phyloP scores from a whole-genome alignment of 2,113 vertebrate species.

The Phycodurus eques region DNA sequence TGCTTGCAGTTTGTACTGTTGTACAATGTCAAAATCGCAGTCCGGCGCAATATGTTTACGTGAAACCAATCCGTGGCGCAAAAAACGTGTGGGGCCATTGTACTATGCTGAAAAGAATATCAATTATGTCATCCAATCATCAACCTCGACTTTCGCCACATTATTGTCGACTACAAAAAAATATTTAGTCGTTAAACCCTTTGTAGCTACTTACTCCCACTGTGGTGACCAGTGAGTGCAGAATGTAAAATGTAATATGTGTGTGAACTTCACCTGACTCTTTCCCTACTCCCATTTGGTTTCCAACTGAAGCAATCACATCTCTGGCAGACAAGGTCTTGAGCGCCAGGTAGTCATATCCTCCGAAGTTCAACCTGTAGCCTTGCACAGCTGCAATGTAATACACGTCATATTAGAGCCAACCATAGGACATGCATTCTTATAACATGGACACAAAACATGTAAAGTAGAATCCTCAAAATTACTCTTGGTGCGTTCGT shows the following conservation, averaged over 20 bases:
- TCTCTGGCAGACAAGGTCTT: slow-evolving; percentile 89
- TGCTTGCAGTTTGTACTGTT: not conserved
- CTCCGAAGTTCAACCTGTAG: slow-evolving; percentile 88
- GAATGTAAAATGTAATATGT: not conserved
- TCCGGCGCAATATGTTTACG: too few species aligned
- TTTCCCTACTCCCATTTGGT: slow-evolving; percentile 98
- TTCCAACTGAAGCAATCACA: slow-evolving; percentile 87
- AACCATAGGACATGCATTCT: not conserved
- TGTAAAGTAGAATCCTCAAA: not conserved
- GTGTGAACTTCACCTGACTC: slow-evolving; percentile 88
- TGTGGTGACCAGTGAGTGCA: not conserved
- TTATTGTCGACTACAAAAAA: not conserved
- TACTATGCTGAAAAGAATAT: too few species aligned
- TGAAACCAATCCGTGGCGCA: too few species aligned
- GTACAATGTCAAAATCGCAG: too few species aligned
- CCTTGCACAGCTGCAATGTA: slow-evolving; percentile 85
- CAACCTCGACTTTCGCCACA: not conserved
- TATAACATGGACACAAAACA: not conserved
- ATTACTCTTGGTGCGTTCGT: slow-evolving; percentile 88
- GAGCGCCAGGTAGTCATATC: slow-evolving; percentile 93
- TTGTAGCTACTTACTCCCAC: not conserved
- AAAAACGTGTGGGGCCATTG: too few species aligned
- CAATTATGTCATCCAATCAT: not conserved
- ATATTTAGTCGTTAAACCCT: too few species aligned
- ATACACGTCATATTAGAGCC: not conserved